Conservation (phyloP, 2,113 vertebrate genomes). For the Xiphias gladius region DNA sequence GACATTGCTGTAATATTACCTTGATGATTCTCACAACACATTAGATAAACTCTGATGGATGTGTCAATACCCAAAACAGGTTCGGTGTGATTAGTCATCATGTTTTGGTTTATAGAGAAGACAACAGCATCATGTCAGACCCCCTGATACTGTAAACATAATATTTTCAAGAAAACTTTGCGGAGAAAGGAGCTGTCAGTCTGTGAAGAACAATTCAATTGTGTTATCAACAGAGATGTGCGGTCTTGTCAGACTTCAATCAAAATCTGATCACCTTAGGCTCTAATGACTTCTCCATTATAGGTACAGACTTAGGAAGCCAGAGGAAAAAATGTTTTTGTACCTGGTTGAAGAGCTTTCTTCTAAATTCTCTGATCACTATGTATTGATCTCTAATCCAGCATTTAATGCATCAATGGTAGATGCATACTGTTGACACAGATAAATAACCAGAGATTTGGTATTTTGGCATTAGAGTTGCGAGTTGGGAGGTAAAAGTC, state of each 20-base stretch:
- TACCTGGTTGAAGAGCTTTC: not conserved
- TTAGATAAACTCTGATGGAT: slow-evolving; percentile 10
- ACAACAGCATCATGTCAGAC: not conserved
- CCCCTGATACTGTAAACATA: not conserved
- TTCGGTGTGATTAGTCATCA: not conserved
- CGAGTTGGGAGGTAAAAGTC: too few species aligned
- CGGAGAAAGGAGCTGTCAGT: not conserved
- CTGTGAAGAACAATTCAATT: too few species aligned
- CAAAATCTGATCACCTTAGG: not conserved
- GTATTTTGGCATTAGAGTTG: too few species aligned
- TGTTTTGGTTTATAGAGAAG: not conserved
- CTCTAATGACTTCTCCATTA: too few species aligned
- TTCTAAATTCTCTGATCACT: not conserved
- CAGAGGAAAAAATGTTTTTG: too few species aligned
- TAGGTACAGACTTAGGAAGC: not conserved
- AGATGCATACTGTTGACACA: too few species aligned
- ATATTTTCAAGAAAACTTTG: not conserved
- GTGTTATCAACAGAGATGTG: not conserved
- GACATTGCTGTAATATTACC: slow-evolving; percentile 44
- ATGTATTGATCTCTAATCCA: too few species aligned
- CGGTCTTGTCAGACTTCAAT: not conserved
- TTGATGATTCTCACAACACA: slow-evolving; percentile 19
- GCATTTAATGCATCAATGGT: too few species aligned
- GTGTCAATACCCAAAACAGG: not conserved
- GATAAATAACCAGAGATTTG: too few species aligned